phyloP scores from a whole-genome alignment of 2,797 vertebrate genomes.

The Coccyzus lansbergi region DNA sequence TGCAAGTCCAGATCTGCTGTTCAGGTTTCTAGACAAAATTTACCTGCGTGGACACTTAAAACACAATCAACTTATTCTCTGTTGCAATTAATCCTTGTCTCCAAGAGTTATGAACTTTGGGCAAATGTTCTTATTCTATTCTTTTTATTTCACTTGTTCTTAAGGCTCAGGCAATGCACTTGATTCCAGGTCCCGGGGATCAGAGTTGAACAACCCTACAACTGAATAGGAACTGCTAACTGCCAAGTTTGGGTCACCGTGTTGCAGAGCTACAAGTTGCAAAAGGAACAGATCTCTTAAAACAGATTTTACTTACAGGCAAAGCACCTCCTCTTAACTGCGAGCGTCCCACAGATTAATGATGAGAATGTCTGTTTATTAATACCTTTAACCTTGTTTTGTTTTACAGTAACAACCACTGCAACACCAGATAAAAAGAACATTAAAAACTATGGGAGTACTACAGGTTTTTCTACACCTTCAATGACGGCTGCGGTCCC shows the following conservation, averaged over 20 bases:
- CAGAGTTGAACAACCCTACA: background rate
- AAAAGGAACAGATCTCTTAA: accelerated
- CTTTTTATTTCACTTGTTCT: too few species aligned
- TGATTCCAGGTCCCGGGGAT: background rate
- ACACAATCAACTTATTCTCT: background rate
- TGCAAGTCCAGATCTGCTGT: background rate
- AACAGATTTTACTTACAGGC: background rate
- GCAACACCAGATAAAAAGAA: conserved; percentile 24
- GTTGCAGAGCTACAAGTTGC: background rate
- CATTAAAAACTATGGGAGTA: conserved; percentile 4
- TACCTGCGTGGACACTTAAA: background rate
- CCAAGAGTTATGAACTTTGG: background rate
- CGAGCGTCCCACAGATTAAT: background rate
- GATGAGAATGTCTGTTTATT: background rate
- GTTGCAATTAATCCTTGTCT: background rate
- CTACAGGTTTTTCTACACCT: conserved; percentile 35
- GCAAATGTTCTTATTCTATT: background rate
- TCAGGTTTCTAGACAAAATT: background rate
- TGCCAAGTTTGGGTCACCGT: background rate
- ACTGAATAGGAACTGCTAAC: background rate
- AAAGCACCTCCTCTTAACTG: background rate
- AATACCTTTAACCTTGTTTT: background rate
- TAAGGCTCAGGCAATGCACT: background rate
- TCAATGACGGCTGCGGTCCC: conserved; percentile 10
- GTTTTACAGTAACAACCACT: conserved; percentile 32